These are phyloP conservation scores for Seladonia tumulorum DNA, from an alignment of 2,888 invertebrate species.

Conservation along the genomic window DNA sequence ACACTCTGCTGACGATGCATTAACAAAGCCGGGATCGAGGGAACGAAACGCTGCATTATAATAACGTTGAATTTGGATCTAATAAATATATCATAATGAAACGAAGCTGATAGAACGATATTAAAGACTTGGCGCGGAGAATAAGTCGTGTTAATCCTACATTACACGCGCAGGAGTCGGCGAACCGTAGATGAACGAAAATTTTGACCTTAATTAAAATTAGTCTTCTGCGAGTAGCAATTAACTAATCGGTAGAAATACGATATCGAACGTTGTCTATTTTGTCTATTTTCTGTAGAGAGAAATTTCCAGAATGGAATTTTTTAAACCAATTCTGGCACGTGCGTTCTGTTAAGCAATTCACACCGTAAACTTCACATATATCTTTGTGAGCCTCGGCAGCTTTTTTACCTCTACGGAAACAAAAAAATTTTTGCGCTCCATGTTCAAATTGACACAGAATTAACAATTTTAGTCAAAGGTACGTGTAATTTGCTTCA, in stretches of 20 bases:
- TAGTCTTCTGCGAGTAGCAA: too few relatives aligned
- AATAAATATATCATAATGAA: not conserved
- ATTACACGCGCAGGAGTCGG: not conserved
- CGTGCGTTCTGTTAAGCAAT: too few relatives aligned
- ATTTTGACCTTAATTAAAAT: not conserved
- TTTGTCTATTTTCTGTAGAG: too few relatives aligned
- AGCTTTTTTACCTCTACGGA: too few relatives aligned
- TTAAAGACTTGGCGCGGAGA: not conserved
- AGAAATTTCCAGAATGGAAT: too few relatives aligned
- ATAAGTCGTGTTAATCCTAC: not conserved
- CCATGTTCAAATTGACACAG: too few relatives aligned
- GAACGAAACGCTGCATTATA: not conserved
- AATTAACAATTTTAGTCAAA: too few relatives aligned
- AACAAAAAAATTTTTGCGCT: too few relatives aligned
- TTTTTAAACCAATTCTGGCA: too few relatives aligned
- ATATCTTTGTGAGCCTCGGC: too few relatives aligned
- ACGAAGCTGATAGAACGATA: not conserved
- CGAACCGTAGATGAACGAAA: not conserved
- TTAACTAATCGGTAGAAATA: not conserved
- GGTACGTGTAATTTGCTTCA: too few relatives aligned
- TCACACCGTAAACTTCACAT: too few relatives aligned
- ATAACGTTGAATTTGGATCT: not conserved
- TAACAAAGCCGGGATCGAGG: not conserved
- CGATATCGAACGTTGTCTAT: not conserved
- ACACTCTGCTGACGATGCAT: not conserved